These are phyloP conservation scores for Pristis pectinata DNA, from an alignment of 2,797 vertebrate genomes.

Conservation along the genomic window DNA sequence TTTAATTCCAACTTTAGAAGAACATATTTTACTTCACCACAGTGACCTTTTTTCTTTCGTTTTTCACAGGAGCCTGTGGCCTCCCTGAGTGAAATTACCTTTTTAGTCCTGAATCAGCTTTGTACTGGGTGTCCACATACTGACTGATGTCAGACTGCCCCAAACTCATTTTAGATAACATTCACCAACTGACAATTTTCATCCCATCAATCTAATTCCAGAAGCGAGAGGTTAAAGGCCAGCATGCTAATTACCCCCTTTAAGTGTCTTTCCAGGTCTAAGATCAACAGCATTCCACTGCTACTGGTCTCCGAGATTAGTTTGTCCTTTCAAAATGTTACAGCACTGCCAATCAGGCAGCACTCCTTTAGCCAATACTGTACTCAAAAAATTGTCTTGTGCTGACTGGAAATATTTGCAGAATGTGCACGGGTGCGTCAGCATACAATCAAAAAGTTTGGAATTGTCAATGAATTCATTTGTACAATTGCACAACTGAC, in stretches of 20 bases:
- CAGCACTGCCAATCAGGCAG: neutral
- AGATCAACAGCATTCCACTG: constrained; percentile 2
- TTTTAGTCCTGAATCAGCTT: neutral
- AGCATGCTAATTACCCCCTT: constrained; percentile 5
- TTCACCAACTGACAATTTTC: neutral
- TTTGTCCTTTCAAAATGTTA: neutral
- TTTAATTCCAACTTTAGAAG: neutral
- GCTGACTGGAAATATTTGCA: neutral
- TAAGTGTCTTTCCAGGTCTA: neutral
- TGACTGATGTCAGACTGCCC: neutral
- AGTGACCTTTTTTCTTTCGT: neutral
- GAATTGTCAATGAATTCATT: neutral
- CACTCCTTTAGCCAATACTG: neutral
- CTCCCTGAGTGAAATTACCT: constrained; percentile 3
- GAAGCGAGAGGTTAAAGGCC: neutral
- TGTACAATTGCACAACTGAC: neutral
- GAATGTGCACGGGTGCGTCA: neutral
- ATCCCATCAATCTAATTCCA: constrained; percentile 14
- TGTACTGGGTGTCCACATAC: neutral
- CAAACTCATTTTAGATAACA: neutral
- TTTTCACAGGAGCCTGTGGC: neutral
- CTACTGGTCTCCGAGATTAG: neutral
- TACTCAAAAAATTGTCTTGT: neutral
- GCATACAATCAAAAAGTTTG: neutral
- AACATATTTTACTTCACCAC: neutral